Base-by-base conservation (phyloP, 2,888 invertebrate genomes). In the Mellilla xanthometata region DNA sequence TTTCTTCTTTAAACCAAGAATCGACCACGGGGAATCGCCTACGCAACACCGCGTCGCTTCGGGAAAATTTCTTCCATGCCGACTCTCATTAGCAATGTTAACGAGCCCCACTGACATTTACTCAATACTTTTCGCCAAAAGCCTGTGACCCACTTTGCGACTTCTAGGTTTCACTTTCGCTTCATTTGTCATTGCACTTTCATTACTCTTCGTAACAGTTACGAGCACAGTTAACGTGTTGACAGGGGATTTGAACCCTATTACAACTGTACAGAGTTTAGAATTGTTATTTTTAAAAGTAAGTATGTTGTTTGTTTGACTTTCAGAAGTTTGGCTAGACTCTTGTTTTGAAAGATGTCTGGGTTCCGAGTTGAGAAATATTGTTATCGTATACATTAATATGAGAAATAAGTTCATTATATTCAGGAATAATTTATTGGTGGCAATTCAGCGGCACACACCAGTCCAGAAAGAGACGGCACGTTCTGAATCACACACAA, bases 121-220 rank as follows among this genome's bases (percentile, higher is more conserved):
- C 23, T 15, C 24, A 41, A 40, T 44, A 23, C 43, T 40, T 39
- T 46, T 49, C 43, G 48, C 39, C 42, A 50, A 56, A 58, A 56
- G 55, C 27, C 38, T 39, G 45, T 54, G 58, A 58, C 62, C 67
- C 35, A 70, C 63, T 60, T 62, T 58, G 38, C 39, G 27, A 43
- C 46, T 40, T 58, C 48, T 52, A 58, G 24, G 50, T 54, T 53
- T 62, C 58, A 65, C 67, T 74, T 67, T 68, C 68, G 52, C 60
- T 67, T 65, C 49, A 60, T 58, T 61, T 65, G 63, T 66, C 60
- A 63, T 60, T 52, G 54, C 62, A 70, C 74, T 74, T 76, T 75
- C 69, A 66, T 70, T 68, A 62, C 53, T 60, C 44, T 49, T 56
- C 54, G 52, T 51, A 49, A 54, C 57, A 49, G 57, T 61, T 52